phyloP scores from a whole-genome alignment of 2,888 invertebrate genomes.

The Agonopterix arenella region DNA sequence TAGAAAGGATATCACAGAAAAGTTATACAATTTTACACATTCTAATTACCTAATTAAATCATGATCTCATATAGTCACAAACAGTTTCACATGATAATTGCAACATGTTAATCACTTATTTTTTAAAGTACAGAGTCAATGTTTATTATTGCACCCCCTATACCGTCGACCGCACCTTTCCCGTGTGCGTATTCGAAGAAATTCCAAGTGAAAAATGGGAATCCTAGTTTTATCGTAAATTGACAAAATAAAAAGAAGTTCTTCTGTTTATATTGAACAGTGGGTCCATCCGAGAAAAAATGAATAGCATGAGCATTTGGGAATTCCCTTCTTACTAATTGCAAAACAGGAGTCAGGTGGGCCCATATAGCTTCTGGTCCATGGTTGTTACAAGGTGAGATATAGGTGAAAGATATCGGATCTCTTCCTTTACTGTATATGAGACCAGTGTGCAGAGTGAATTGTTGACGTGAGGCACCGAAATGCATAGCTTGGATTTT shows the following conservation, averaged over 20 bases:
- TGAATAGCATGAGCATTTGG: neutral
- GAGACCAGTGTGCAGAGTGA: slow-evolving; percentile 9
- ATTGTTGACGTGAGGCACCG: slow-evolving; percentile 6
- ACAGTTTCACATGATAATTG: no score
- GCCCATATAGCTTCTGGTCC: slow-evolving; percentile 13
- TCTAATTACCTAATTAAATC: no score
- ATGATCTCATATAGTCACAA: no score
- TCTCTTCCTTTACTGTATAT: neutral
- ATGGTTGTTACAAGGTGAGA: slow-evolving; percentile 8
- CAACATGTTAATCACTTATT: no score
- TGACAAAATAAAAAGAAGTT: slow-evolving; percentile 7
- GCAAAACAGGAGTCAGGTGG: slow-evolving; percentile 7
- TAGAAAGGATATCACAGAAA: no score
- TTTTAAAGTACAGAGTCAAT: no score
- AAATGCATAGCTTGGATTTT: slow-evolving; percentile 11
- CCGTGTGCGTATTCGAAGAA: slow-evolving; percentile 4
- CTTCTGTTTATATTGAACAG: slow-evolving; percentile 7
- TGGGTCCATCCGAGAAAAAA: slow-evolving; percentile 6
- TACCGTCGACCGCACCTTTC: slow-evolving; percentile 5
- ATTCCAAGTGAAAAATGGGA: neutral
- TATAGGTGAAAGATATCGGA: slow-evolving; percentile 5
- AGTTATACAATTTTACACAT: no score
- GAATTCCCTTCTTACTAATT: neutral
- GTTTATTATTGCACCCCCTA: slow-evolving; percentile 3
- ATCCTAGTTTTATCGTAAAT: slow-evolving; percentile 7